A percentile compares a stretch with the other conserved stretches of the same genome.
Evolutionary conservation across 2,888 invertebrate genomes (phyloP).

Genomic region (Timema podura): DNA sequence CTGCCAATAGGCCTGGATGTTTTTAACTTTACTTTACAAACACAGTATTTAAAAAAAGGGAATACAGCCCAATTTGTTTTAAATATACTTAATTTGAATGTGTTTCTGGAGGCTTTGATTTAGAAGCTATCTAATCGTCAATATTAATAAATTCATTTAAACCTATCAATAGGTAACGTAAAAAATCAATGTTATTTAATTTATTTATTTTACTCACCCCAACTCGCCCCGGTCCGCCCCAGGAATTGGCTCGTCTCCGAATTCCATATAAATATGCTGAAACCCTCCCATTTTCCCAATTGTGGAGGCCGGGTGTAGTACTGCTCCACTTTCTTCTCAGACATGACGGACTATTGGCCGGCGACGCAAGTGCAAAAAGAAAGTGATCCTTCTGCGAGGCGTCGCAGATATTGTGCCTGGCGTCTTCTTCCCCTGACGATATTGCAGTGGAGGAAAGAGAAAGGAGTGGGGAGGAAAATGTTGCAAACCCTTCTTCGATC

Average conservation of each 20-base stretch:
- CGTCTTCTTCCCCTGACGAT: too few species aligned
- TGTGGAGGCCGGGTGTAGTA: constrained; percentile 71
- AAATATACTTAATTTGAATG: neutral
- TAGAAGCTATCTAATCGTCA: neutral
- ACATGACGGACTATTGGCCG: constrained; percentile 48
- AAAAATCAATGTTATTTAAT: neutral
- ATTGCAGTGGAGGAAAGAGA: too few species aligned
- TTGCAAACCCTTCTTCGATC: too few species aligned
- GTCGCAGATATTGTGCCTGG: too few species aligned
- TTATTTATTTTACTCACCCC: constrained; percentile 70
- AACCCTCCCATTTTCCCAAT: constrained; percentile 80
- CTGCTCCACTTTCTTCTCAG: constrained; percentile 74
- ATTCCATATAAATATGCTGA: constrained; percentile 85
- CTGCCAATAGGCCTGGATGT: too few species aligned
- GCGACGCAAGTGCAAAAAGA: too few species aligned
- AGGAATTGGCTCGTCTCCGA: constrained; percentile 87
- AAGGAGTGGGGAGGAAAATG: too few species aligned
- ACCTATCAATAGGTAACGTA: neutral
- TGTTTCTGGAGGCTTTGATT: neutral
- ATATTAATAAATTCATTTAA: neutral
- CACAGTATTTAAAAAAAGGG: too few species aligned
- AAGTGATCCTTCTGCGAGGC: too few species aligned
- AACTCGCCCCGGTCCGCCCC: constrained; percentile 87
- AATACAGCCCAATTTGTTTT: too few species aligned
- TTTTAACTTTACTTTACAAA: too few species aligned